These are phyloP conservation scores for Nanorana parkeri DNA, from an alignment of 2,113 vertebrate species.

Conservation along the genomic window DNA sequence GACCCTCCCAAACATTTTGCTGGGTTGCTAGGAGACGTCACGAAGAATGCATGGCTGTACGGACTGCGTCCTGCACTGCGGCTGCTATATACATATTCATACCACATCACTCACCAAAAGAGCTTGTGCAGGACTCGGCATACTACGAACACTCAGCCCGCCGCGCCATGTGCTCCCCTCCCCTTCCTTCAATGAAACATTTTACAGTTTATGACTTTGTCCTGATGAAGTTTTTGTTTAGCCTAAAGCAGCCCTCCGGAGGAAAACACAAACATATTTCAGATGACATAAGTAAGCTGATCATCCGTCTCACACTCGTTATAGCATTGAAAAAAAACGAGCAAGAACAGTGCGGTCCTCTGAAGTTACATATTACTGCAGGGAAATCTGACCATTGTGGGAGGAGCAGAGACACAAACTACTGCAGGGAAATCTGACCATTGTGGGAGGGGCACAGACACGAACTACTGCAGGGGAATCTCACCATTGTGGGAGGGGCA, in stretches of 20 bases:
- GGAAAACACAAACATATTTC: background rate
- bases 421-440: no score
- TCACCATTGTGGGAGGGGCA: no score
- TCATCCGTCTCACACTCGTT: background rate
- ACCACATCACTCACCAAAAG: slow-evolving; percentile 7
- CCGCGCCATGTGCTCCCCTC: no score
- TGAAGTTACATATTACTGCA: no score
- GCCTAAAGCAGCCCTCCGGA: background rate
- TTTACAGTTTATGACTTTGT: no score
- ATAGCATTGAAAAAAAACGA: background rate
- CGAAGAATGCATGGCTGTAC: slow-evolving; percentile 16
- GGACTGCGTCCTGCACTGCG: slow-evolving; percentile 1
- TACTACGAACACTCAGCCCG: background rate
- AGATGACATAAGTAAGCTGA: background rate
- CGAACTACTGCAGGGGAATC: no score
- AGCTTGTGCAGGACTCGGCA: background rate
- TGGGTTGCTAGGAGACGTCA: slow-evolving; percentile 51
- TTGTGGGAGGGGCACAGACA: no score
- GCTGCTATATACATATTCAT: slow-evolving; percentile 45
- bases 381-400: no score
- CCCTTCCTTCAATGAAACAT: background rate
- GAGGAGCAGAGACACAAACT: no score
- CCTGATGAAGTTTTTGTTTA: no score
- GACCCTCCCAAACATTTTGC: slow-evolving; percentile 45
- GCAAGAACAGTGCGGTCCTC: no score